Evolutionary conservation across 2,888 invertebrate genomes (phyloP), one percentile per base, ranked within the genome.

Genomic region (Glyphotaelius pellucidus): DNA sequence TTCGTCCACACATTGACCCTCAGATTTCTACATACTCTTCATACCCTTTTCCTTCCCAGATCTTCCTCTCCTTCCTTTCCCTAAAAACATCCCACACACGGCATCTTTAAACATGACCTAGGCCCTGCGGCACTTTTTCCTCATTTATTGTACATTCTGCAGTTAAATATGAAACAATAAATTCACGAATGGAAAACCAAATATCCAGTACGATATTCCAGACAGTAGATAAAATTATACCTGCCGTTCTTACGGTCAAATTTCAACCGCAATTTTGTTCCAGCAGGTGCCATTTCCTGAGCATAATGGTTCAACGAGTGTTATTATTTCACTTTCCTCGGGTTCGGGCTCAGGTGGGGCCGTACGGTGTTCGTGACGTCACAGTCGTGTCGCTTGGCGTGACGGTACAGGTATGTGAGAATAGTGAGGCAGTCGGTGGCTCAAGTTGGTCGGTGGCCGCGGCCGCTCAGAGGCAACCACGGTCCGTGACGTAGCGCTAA

Each of bases 401-500:
- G 92, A 92, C 92, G 91, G 90, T 67, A 67, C 67, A 47, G 47
- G 9, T n/a, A 67, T 25, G 67, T 67, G 67, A 25, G 25, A 25
- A n/a, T 25, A 9, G 67, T 67, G 67, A 67, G 67, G 67, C 25
- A 67, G 67, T 25, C 67, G 67, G 25, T 25, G 67, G 67, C 67
- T 67, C n/a, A 67, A 9, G 25, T 52, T 19, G 52, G 4, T n/a
- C 2, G 67, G 67, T 67, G 9, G 25, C 67, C 67, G 67, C 67
- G 52, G 42, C 86, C 14, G 86, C 14, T 30, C 38, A n/a, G 35
- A 38, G 31, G 25, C 7, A 30, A 86, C 30, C 32, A 32, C 67
- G 30, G 80, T 80, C 80, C 89, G 91, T 92, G 92, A 92, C 92
- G 92, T 92, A 92, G 92, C 47, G 85, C 35, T 42, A 92, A 92